A percentile compares a stretch with the other conserved stretches of the same genome.
Evolutionary conservation across 2,113 vertebrate species (phyloP).

Genomic region (Corythaeola cristata): DNA sequence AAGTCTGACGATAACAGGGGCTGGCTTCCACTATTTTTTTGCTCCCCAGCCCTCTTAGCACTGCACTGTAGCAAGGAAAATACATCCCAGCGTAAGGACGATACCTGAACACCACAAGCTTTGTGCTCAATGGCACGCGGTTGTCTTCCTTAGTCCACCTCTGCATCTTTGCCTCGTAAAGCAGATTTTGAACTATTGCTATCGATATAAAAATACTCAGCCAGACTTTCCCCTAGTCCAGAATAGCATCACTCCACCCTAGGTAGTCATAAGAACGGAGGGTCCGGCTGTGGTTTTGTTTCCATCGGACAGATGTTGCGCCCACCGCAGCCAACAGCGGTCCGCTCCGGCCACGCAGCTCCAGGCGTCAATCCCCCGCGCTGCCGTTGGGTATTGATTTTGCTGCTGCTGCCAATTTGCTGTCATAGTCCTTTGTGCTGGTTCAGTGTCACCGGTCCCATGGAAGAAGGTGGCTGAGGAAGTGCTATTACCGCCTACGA

Average conservation of each 20-base stretch:
- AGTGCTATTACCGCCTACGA: background rate
- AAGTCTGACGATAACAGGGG: background rate
- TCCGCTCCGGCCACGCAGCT: background rate
- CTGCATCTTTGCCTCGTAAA: background rate
- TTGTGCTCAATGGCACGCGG: background rate
- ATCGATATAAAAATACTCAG: fast-evolving
- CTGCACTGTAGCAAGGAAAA: background rate
- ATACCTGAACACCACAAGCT: background rate
- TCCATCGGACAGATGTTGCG: background rate
- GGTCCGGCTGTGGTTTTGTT: background rate
- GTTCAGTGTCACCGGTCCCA: fast-evolving
- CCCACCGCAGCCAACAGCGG: fast-evolving
- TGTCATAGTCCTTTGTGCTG: background rate
- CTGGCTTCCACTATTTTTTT: background rate
- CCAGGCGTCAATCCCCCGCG: background rate
- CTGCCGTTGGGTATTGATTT: fast-evolving
- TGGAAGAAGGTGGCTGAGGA: background rate
- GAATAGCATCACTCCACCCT: background rate
- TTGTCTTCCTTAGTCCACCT: background rate
- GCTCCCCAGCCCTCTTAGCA: background rate
- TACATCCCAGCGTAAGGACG: background rate
- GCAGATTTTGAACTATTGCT: background rate
- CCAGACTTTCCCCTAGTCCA: background rate
- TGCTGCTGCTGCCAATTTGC: background rate
- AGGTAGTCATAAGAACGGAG: fast-evolving